A percentile compares a stretch with the other conserved stretches of the same genome.
phyloP scores from a whole-genome alignment of 2,888 invertebrate species.

The Ypsolopha sequella region DNA sequence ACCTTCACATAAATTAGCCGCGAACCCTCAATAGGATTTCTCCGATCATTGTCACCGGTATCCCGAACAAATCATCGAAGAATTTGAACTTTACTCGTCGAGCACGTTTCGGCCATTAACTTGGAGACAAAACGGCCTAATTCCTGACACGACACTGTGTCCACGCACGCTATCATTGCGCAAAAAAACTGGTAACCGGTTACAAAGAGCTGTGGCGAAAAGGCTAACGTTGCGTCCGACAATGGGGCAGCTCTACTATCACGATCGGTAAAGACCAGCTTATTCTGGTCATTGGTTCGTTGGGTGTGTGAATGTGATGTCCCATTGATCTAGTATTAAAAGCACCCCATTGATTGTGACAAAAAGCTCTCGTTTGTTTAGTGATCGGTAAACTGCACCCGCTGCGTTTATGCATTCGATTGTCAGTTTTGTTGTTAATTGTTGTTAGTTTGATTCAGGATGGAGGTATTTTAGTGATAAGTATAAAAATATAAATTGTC shows the following conservation, averaged over 20 bases:
- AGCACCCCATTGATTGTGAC: conserved; percentile 60
- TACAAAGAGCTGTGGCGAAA: background rate
- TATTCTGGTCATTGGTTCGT: conserved; percentile 13
- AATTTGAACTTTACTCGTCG: conserved; percentile 51
- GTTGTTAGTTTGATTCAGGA: no score
- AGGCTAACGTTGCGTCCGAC: background rate
- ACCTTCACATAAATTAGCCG: conserved; percentile 41
- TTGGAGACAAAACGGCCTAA: conserved; percentile 64
- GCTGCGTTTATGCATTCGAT: conserved; percentile 31
- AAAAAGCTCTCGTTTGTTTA: conserved; percentile 54
- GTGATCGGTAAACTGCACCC: conserved; percentile 48
- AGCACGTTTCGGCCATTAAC: conserved; percentile 67
- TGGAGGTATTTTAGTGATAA: no score
- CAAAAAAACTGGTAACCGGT: conserved; percentile 36
- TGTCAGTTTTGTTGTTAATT: conserved; percentile 18
- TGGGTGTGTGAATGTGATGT: conserved; percentile 40
- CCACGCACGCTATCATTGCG: conserved; percentile 68
- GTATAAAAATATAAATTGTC: no score
- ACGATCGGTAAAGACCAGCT: background rate
- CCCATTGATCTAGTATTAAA: conserved; percentile 58
- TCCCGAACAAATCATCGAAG: conserved; percentile 51
- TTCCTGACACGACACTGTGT: conserved; percentile 59
- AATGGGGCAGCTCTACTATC: conserved; percentile 16
- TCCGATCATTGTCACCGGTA: conserved; percentile 52
- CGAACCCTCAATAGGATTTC: conserved; percentile 36